phyloP scores from a whole-genome alignment of 2,888 invertebrate genomes.

The Lepas anatifera region DNA sequence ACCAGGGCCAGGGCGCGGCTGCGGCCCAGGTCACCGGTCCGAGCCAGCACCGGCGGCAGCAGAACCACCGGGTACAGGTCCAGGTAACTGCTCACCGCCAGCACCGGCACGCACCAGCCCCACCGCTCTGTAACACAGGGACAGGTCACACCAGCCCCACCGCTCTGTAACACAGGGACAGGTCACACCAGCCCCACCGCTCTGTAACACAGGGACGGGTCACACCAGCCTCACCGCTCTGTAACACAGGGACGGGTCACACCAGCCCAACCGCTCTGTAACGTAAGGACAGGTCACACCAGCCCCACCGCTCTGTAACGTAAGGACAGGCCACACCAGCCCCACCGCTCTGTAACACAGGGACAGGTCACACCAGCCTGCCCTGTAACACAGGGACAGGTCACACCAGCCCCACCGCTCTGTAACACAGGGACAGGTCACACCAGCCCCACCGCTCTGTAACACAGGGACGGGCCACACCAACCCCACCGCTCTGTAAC shows the following conservation, averaged over 20 bases:
- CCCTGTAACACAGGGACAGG: too few relatives aligned
- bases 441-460: too few relatives aligned
- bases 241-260: not conserved
- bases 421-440: too few relatives aligned
- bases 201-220: not conserved
- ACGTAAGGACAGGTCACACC: slow-evolving; percentile 40
- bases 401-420: too few relatives aligned
- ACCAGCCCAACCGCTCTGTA: too few relatives aligned
- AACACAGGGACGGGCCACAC: too few relatives aligned
- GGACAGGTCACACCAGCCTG: too few relatives aligned
- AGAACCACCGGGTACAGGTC: slow-evolving; percentile 1
- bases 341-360: too few relatives aligned
- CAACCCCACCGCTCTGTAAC: too few relatives aligned
- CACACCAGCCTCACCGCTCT: not conserved
- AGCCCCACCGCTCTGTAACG: too few relatives aligned
- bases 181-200: not conserved
- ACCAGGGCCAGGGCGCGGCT: slow-evolving; percentile 31
- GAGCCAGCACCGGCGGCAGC: slow-evolving; percentile 13
- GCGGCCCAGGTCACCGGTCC: slow-evolving; percentile 12
- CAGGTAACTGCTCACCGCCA: not conserved
- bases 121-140: not conserved
- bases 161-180: too few relatives aligned
- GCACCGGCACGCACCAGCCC: not conserved
- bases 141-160: not conserved
- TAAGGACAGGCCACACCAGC: too few relatives aligned